Conservation (phyloP, 2,797 vertebrate species). For the Danio aesculapii region DNA sequence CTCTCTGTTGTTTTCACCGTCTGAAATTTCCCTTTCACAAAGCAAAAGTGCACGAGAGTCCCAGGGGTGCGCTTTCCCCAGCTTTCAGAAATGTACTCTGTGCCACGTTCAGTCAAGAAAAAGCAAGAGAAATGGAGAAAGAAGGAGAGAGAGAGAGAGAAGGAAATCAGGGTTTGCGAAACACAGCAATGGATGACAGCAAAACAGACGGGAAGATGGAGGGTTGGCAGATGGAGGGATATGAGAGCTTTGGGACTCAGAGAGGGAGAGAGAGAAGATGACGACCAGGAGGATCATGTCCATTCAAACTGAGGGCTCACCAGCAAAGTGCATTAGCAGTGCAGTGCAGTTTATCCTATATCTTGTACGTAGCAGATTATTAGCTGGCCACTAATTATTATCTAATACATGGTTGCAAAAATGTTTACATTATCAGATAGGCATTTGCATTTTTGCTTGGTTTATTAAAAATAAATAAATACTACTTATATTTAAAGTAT, state of each 20-base stretch:
- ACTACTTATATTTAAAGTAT: too few relatives aligned
- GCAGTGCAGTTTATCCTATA: neutral
- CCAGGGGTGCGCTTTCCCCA: constrained; percentile 69
- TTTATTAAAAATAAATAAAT: neutral
- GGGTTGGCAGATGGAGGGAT: constrained; percentile 76
- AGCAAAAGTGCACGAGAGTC: constrained; percentile 66
- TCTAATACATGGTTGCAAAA: neutral
- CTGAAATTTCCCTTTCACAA: constrained; percentile 31
- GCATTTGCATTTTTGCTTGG: constrained; percentile 5
- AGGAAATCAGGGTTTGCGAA: constrained; percentile 58
- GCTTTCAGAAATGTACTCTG: constrained; percentile 59
- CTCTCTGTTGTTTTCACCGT: constrained; percentile 8
- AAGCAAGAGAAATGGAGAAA: constrained; percentile 33
- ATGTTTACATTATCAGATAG: constrained; percentile 9
- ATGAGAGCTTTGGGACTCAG: constrained; percentile 70
- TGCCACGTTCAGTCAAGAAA: constrained; percentile 53
- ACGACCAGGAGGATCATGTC: constrained; percentile 37
- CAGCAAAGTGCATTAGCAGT: constrained; percentile 21
- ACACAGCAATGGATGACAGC: constrained; percentile 58
- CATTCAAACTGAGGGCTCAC: constrained; percentile 11
- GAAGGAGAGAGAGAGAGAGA: constrained; percentile 46
- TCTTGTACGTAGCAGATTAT: neutral
- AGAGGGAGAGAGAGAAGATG: constrained; percentile 54
- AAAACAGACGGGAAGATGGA: constrained; percentile 58
- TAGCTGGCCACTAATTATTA: neutral